Base-by-base conservation (phyloP, 2,113 vertebrate genomes). In the Notarius lentiginosus region DNA sequence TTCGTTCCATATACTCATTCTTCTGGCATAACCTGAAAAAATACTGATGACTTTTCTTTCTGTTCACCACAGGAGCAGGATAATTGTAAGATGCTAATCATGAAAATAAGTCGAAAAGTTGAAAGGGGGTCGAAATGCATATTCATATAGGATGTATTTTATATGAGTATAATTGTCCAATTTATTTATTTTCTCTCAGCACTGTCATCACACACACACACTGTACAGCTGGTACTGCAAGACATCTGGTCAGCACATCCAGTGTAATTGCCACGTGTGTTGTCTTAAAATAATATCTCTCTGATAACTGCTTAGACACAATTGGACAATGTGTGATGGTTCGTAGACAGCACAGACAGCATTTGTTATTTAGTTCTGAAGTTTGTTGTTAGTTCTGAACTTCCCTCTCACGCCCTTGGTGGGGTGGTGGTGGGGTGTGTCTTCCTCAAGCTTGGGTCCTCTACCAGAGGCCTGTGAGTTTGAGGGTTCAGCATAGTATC, bases 111-210 rank as follows among this genome's bases (percentile, higher is more conserved):
- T 30, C 10, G n/a, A 18, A n/a, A 56, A 41, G 34, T 41, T 41
- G 34, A 41, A 41, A 41, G 34, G 51, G 51, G 20, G 12, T 79
- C 17, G 20, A 79, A 79, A 58, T 79, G 77, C 75, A 79, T 79
- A 79, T 79, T 79, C 75, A 79, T 79, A 60, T 80, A 80, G 56
- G 79, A 80, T 60, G 79, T 60, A 58, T 80, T 80, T 60, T 30
- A 58, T 27, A 60, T 77, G 55, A 55, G 51, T 15, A 27, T 79
- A 55, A 80, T 60, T 60, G 79, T 41, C 9, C 27, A 41, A 58
- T 80, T 80, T 58, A 60, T 60, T 60, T 80, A 27, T n/a, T n/a
- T 41, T 55, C 51, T 60, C 30, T 80, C 79, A 41, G 55, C 17
- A 60, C 34, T 41, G 7, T 56, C 17, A 34, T 34, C 77, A 41